phyloP scores from a whole-genome alignment of 2,888 invertebrate genomes.

The Mylabris sibirica region DNA sequence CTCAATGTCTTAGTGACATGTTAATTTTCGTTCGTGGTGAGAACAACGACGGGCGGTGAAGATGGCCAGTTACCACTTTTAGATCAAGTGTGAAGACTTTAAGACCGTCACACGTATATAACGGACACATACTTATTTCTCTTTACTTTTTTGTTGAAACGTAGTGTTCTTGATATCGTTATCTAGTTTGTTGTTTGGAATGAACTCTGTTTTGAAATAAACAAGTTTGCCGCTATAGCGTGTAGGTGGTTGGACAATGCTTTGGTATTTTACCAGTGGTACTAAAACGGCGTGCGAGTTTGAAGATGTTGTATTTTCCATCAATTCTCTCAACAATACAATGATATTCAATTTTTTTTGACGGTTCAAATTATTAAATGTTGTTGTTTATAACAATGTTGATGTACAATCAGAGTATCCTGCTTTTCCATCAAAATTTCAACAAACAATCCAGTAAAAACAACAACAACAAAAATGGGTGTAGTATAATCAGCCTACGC shows the following conservation, averaged over 20 bases:
- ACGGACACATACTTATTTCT: slow-evolving; percentile 13
- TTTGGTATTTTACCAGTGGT: slow-evolving; percentile 32
- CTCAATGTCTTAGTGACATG: slow-evolving; percentile 23
- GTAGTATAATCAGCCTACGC: slow-evolving; percentile 11
- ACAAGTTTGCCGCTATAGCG: slow-evolving; percentile 36
- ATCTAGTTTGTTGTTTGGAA: slow-evolving; percentile 32
- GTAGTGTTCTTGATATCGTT: slow-evolving; percentile 36
- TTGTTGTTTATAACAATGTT: not conserved
- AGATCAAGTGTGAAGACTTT: slow-evolving; percentile 29
- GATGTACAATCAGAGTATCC: not conserved
- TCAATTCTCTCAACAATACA: not conserved
- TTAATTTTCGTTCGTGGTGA: slow-evolving; percentile 26
- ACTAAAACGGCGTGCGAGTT: slow-evolving; percentile 1
- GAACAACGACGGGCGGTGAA: slow-evolving; percentile 5
- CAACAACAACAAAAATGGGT: not conserved
- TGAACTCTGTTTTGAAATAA: slow-evolving; percentile 36
- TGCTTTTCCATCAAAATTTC: not conserved
- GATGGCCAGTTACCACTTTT: not conserved
- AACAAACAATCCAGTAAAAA: not conserved
- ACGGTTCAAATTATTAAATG: not conserved
- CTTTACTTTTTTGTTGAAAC: slow-evolving; percentile 31
- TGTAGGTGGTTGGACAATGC: slow-evolving; percentile 36
- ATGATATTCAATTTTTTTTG: not conserved
- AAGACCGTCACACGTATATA: slow-evolving; percentile 21
- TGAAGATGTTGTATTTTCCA: not conserved